Evolutionary conservation across 1,140 invertebrate genomes (phyloP), one percentile per base, ranked within the genome.

Genomic region (Drosophila auraria): DNA sequence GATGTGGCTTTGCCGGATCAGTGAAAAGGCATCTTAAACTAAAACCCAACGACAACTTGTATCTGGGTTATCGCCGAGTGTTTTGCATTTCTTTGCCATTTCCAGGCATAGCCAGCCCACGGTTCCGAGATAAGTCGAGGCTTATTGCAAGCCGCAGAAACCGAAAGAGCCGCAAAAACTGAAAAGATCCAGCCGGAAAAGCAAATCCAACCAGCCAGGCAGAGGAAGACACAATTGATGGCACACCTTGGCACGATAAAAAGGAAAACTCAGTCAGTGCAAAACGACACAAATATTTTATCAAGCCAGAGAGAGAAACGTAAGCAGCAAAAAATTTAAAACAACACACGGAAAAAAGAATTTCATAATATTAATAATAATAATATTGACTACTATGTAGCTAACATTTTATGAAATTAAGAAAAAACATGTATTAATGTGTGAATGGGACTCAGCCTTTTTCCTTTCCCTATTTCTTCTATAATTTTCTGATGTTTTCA

Each of bases 221-320:
- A 58, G 61, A 76, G 69, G 57, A 78, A 80, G 64, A 82, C 74
- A 90, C 86, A 89, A 90, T 90, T 82, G 86, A 89, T 89, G 86
- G 86, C 86, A 90, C 86, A 90, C 86, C 86, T 89, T 84, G 84
- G 86, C 86, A 89, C 86, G 86, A 89, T 89, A 89, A 90, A 89
- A 86, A 89, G 86, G 86, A 89, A 89, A 89, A 82, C 82, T 89
- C 70, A 90, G 84, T 79, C 86, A 80, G 84, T 89, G 84, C 84
- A 84, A 56, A 78, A 47, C 53, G 49, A 30, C 68, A 50, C 42
- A 89, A 89, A 89, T 90, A 89, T 90, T 89, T 89, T 90, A 89
- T 84, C 68, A 58, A 76, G 72, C 60, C 77, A 38, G 25, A 65
- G 62, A 65, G 62, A 60, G 23, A 53, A 66, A 60, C 49, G 27